Evolutionary conservation across 2,113 vertebrate species (phyloP), one percentile per base, ranked within the genome.

Genomic region (Microcebus tavaratra): DNA sequence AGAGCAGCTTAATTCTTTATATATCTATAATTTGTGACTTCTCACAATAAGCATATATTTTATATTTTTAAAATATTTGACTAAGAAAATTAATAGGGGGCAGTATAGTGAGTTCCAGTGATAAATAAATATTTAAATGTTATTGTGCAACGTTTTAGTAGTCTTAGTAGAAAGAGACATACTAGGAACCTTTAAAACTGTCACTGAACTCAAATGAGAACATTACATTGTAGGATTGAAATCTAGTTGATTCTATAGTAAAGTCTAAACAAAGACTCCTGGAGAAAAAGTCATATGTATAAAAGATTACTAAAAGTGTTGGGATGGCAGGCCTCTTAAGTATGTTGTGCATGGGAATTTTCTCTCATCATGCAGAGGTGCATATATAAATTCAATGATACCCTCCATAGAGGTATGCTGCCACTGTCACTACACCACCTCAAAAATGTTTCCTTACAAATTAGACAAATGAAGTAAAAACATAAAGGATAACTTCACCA

Each of bases 401-500:
- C 55, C 55, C 9, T 42, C 25, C 48, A 57, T 73, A 53, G 15
- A 85, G 14, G 29, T 50, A 65, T 21, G 21, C 57, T 85, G 12
- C n/a, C 27, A 84, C 29, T 55, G 39, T 55, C 21, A 82, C 50
- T 81, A 7, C 59, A 21, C 42, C 17, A 34, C 17, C 61, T 95
- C 53, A 86, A 55, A 72, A 81, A 79, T 65, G 73, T 76, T 88
- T 90, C 70, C 59, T 86, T 73, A 80, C 13, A 61, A 27, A 45
- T 23, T 18, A 21, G 18, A 87, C n/a, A 79, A 53, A 85, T 23
- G 34, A 80, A 79, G 59, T 34, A 95, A 65, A 57, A 78, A 90
- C 21, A 68, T 67, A 79, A 93, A 94, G 29, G 65, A 76, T 95
- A 31, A 70, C 18, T 75, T 96, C 11, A 82, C 63, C 65, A 94